These are phyloP conservation scores for Drosophila carrolli DNA, from an alignment of 1,140 invertebrate species.

Conservation along the genomic window DNA sequence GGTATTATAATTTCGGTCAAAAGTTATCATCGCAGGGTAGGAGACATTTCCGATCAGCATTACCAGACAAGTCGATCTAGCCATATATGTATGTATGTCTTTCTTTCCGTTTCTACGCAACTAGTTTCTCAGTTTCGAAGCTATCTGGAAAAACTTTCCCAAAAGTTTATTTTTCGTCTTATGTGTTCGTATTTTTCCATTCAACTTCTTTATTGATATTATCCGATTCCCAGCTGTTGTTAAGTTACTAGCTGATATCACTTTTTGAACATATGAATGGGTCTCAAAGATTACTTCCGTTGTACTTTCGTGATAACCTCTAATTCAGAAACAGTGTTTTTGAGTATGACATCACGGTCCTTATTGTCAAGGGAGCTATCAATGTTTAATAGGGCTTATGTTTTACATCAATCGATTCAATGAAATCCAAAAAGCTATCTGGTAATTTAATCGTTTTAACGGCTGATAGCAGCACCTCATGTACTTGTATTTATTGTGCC, in stretches of 20 bases:
- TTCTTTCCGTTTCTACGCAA: too few species aligned
- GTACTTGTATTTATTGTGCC: constrained; percentile 30
- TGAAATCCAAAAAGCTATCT: constrained; percentile 27
- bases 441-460: constrained; percentile 20
- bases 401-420: constrained; percentile 25
- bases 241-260: neutral
- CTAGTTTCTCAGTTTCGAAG: too few species aligned
- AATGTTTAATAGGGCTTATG: neutral
- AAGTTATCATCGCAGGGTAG: too few species aligned
- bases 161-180: neutral
- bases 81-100: too few species aligned
- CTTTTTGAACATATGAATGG: constrained; percentile 19
- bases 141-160: too few species aligned
- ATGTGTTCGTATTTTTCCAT: constrained; percentile 21
- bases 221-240: constrained; percentile 6
- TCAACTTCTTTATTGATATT: constrained; percentile 10
- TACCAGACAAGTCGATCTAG: too few species aligned
- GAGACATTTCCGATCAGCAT: too few species aligned
- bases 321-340: neutral
- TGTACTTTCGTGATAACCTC: neutral
- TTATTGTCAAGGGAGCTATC: too few species aligned
- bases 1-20: too few species aligned
- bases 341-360: constrained; percentile 27
- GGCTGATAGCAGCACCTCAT: constrained; percentile 18
- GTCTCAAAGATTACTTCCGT: neutral